These are phyloP conservation scores for Canis aureus DNA, from an alignment of 2,113 vertebrate species.

Conservation along the genomic window DNA sequence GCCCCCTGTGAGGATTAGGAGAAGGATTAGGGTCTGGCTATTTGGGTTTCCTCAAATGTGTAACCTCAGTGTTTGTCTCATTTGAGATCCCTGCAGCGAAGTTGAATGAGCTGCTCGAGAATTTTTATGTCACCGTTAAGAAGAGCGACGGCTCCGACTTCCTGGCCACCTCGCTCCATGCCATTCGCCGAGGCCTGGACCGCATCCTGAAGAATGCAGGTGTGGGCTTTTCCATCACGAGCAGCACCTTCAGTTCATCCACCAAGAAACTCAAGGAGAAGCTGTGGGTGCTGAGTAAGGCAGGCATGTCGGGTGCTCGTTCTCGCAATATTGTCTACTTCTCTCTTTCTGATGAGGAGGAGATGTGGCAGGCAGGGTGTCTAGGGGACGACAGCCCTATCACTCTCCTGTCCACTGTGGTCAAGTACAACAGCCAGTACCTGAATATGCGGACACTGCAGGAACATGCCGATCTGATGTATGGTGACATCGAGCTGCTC, in stretches of 20 bases:
- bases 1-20: neutral
- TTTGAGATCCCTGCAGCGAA: slow-evolving; percentile 85
- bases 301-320: slow-evolving; percentile 75
- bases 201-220: slow-evolving; percentile 81
- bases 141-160: slow-evolving; percentile 85
- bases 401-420: slow-evolving; percentile 74
- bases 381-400: slow-evolving; percentile 75
- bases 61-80: slow-evolving; percentile 79
- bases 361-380: slow-evolving; percentile 80
- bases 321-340: slow-evolving; percentile 81
- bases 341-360: slow-evolving; percentile 80
- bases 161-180: slow-evolving; percentile 78
- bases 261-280: slow-evolving; percentile 86
- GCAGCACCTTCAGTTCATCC: slow-evolving; percentile 84
- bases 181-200: slow-evolving; percentile 78
- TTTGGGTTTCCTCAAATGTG: neutral
- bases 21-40: slow-evolving; percentile 33
- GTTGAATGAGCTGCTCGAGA: slow-evolving; percentile 81
- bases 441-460: slow-evolving; percentile 83
- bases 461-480: slow-evolving; percentile 77
- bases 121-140: slow-evolving; percentile 82
- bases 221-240: slow-evolving; percentile 83
- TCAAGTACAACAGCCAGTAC: slow-evolving; percentile 86
- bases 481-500: slow-evolving; percentile 80
- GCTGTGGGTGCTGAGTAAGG: slow-evolving; percentile 82